Evolutionary conservation across 2,113 vertebrate species (phyloP), one percentile per base, ranked within the genome.

Genomic region (Heterotilapia buettikoferi): DNA sequence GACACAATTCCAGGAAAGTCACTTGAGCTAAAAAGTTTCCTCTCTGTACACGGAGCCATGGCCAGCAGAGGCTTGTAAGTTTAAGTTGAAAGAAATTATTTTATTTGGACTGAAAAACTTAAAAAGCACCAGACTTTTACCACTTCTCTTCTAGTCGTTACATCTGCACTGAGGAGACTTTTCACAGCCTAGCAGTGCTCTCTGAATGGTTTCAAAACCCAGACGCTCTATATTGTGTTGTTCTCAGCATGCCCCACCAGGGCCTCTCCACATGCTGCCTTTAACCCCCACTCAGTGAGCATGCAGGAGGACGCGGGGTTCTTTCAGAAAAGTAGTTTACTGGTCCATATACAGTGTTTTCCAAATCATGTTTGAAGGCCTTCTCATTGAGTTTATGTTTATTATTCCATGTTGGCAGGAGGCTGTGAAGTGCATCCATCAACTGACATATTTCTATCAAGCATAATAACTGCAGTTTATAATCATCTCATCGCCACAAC

Each of bases 161-260:
- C 26, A 19, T 29, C 4, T 3, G n/a, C 7, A 6, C 43, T 0
- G n/a, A 84, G 53, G 61, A 82, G 73, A 21, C 18, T 11, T 66
- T 87, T 86, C 79, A 73, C 89, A 86, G 90, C 80, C 53, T 90
- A n/a, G 26, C 14, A 59, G 19, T 54, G 5, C 45, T 29, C 26
- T 29, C 57, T 82, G 40, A 47, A 47, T 16, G 21, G 40, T 33
- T 61, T 61, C 57, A 33, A 61, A 61, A 0, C 31, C 7, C 11
- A 1, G 10, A 43, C 53, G 19, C 33, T 59, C 21, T 52, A 29
- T 10, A 45, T 78, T 57, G 6, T 68, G n/a, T 47, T 59, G 83
- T 54, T 31, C 9, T 43, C 6, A 1, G 31, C 36, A 50, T 24
- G 24, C 33, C 16, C 11, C 82, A 68, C 24, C 21, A 0, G 36